Conservation (phyloP, 2,888 invertebrate genomes). For the Bugula neritina region DNA sequence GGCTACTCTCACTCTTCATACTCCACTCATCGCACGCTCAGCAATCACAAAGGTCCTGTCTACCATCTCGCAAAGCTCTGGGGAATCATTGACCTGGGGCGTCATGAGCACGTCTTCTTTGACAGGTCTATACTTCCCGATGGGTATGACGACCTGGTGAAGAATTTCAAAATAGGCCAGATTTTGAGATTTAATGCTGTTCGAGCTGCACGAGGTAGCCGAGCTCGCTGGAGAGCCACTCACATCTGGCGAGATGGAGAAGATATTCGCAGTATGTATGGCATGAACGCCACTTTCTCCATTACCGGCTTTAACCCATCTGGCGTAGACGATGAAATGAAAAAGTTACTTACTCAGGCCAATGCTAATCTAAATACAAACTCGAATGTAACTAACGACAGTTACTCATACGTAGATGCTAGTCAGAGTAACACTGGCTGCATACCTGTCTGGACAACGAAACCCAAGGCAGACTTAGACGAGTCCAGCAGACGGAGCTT, state of each 20-base stretch:
- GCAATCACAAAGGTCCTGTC: constrained; percentile 47
- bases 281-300: constrained; percentile 17
- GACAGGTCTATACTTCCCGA: constrained; percentile 51
- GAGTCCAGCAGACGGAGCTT: not conserved
- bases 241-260: constrained; percentile 45
- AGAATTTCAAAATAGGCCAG: constrained; percentile 49
- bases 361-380: constrained; percentile 38
- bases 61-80: constrained; percentile 54
- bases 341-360: constrained; percentile 34
- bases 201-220: constrained; percentile 51
- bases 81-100: constrained; percentile 54
- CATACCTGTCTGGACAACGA: constrained; percentile 50
- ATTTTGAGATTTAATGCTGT: constrained; percentile 52
- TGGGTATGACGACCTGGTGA: constrained; percentile 50
- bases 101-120: constrained; percentile 55
- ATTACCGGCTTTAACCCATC: constrained; percentile 20
- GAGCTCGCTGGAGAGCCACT: constrained; percentile 53
- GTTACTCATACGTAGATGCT: constrained; percentile 45
- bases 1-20: not conserved
- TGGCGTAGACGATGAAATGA: constrained; percentile 28
- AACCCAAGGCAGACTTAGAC: constrained; percentile 28
- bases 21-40: constrained; percentile 36
- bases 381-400: constrained; percentile 39
- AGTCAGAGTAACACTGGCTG: constrained; percentile 50
- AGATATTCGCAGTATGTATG: constrained; percentile 26